Conservation (phyloP, 2,113 vertebrate genomes). For the Phaethon lepturus region DNA sequence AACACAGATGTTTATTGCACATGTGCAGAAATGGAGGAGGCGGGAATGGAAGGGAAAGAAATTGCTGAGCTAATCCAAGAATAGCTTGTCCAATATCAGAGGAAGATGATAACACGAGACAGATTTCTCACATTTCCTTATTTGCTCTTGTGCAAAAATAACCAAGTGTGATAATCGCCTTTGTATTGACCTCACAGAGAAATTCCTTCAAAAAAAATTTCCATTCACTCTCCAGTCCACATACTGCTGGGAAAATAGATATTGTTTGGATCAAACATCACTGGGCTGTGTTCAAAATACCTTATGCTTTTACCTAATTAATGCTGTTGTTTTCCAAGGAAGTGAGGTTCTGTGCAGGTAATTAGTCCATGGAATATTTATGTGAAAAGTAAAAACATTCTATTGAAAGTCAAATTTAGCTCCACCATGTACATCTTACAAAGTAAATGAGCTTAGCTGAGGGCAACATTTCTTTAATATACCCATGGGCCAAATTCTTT, state of each 20-base stretch:
- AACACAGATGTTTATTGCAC: constrained; percentile 12
- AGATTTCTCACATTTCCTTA: constrained; percentile 71
- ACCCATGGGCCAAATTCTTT: neutral
- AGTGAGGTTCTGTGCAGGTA: neutral
- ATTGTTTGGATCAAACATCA: neutral
- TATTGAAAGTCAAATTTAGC: constrained; percentile 11
- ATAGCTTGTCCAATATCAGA: constrained; percentile 67
- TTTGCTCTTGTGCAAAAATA: constrained; percentile 57
- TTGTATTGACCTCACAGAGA: neutral
- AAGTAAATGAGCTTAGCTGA: neutral
- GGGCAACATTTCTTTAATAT: neutral
- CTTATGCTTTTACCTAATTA: neutral
- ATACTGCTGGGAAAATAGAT: neutral
- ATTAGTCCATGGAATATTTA: neutral
- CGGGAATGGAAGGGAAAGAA: constrained; percentile 48
- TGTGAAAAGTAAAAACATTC: neutral
- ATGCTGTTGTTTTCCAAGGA: neutral
- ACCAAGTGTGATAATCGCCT: neutral
- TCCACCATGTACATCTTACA: constrained; percentile 21
- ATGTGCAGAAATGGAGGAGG: constrained; percentile 55
- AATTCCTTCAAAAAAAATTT: neutral
- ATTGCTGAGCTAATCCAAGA: constrained; percentile 49
- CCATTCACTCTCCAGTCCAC: neutral
- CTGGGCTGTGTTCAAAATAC: neutral
- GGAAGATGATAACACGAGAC: constrained; percentile 68